Conservation (phyloP, 2,113 vertebrate genomes). For the Alethe castanea region DNA sequence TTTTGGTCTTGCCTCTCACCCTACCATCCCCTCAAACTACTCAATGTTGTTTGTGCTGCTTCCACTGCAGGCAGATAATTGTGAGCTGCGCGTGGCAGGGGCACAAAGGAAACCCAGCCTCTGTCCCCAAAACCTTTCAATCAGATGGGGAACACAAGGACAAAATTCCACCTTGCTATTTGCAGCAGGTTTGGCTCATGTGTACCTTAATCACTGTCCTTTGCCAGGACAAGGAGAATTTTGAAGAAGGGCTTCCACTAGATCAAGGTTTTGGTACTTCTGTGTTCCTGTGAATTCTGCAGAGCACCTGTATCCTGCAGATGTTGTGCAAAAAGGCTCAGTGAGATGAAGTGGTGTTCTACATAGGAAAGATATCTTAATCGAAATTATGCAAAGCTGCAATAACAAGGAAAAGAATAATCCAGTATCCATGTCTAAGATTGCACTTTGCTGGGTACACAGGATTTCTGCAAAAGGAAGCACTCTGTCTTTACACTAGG, state of each 20-base stretch:
- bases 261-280: neutral
- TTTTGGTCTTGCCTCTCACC: neutral
- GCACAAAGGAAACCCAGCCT: neutral
- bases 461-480: neutral
- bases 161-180: neutral
- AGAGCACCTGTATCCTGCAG: accelerated
- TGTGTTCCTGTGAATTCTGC: neutral
- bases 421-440: neutral
- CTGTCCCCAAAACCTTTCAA: neutral
- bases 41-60: neutral
- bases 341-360: neutral
- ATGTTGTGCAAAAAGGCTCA: neutral
- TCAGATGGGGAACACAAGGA: accelerated
- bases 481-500: neutral
- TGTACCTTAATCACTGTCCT: neutral
- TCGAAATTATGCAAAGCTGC: neutral
- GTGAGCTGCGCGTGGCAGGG: accelerated
- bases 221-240: neutral
- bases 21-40: neutral
- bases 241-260: neutral
- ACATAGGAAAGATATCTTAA: neutral
- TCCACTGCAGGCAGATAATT: neutral
- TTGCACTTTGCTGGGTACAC: neutral
- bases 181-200: neutral
- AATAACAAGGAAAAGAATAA: neutral